phyloP scores from a whole-genome alignment of 1,140 invertebrate species.

The Drosophila tropicalis region DNA sequence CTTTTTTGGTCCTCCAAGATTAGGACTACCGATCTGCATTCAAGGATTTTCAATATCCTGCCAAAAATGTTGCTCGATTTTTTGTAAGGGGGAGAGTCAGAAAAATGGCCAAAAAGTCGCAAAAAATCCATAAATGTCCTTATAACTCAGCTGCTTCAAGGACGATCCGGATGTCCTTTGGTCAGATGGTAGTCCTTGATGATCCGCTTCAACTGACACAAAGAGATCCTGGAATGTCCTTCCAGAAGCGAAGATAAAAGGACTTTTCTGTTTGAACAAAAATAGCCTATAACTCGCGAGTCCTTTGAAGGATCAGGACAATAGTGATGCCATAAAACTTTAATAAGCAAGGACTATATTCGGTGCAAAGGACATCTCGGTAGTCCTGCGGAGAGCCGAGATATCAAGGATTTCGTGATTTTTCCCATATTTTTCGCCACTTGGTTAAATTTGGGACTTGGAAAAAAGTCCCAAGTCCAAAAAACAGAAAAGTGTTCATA shows the following conservation, averaged over 20 bases:
- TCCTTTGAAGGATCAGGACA: too few relatives aligned
- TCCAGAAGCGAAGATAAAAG: background rate
- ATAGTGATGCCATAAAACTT: too few relatives aligned
- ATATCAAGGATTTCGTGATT: background rate
- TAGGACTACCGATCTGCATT: background rate
- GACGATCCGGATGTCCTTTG: background rate
- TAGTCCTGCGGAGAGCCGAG: background rate
- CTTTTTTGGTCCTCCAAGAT: background rate
- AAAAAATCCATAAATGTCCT: background rate
- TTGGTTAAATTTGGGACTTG: too few relatives aligned
- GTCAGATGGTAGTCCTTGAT: background rate
- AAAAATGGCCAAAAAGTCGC: background rate
- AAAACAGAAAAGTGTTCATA: background rate
- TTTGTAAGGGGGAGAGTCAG: background rate
- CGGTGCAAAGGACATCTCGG: background rate
- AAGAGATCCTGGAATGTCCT: background rate
- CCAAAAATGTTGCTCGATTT: background rate
- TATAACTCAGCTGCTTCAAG: background rate
- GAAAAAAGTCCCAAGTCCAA: too few relatives aligned
- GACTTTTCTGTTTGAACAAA: too few relatives aligned
- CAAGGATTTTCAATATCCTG: background rate
- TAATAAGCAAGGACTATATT: too few relatives aligned
- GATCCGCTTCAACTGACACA: background rate
- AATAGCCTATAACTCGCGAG: too few relatives aligned
- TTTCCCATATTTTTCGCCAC: background rate